A percentile compares a stretch with the other conserved stretches of the same genome.
These are phyloP conservation scores for Mesorhabditis spiculigera DNA, from an alignment of 2,888 invertebrate species.

Conservation along the genomic window DNA sequence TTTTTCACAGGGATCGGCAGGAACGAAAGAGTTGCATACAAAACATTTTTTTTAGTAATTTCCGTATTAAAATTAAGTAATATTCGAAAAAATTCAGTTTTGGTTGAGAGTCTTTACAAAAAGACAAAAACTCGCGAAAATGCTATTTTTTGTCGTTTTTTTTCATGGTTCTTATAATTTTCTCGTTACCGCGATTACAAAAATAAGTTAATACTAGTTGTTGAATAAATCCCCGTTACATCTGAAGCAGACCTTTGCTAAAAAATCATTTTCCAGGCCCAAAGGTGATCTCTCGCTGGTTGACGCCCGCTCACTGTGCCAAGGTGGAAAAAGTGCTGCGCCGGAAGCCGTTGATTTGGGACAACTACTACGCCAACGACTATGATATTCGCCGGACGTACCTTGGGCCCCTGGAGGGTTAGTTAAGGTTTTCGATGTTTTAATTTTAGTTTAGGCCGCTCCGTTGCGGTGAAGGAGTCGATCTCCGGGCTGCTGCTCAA, in stretches of 20 bases:
- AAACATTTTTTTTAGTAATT: no score
- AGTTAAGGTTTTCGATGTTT: not conserved
- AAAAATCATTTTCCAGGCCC: slow-evolving; percentile 68
- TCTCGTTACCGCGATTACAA: no score
- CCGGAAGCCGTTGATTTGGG: slow-evolving; percentile 94
- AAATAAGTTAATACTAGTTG: no score
- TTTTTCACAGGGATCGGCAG: no score
- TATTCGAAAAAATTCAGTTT: no score
- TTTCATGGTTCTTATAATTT: no score
- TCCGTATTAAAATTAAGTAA: no score
- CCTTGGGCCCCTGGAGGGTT: slow-evolving; percentile 69
- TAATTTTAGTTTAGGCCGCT: slow-evolving; percentile 31
- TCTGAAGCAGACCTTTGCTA: not conserved
- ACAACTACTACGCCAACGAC: slow-evolving; percentile 97
- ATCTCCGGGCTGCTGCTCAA: slow-evolving; percentile 89
- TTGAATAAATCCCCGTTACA: no score
- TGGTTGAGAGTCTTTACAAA: no score
- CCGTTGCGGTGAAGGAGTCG: slow-evolving; percentile 38
- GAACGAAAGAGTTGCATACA: no score
- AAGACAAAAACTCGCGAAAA: no score
- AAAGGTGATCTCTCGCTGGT: slow-evolving; percentile 78
- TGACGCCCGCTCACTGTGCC: slow-evolving; percentile 83
- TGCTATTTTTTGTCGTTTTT: no score
- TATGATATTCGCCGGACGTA: slow-evolving; percentile 95
- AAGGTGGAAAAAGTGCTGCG: slow-evolving; percentile 84